phyloP scores from a whole-genome alignment of 92 coral and sea anemone species.

The Palythoa heliodiscus region DNA sequence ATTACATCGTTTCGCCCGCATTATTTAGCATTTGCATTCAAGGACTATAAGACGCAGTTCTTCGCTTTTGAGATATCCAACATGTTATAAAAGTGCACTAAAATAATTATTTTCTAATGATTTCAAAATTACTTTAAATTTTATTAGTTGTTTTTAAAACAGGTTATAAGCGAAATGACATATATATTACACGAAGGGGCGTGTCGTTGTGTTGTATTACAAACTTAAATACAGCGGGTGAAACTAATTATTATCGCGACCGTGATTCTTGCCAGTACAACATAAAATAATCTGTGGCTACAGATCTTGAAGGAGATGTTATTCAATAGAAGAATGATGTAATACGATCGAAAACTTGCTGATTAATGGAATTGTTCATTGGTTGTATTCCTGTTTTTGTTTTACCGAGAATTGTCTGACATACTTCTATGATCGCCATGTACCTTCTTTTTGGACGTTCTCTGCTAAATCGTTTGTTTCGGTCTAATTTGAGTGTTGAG shows the following conservation, averaged over 20 bases:
- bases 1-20: too few relatives aligned
- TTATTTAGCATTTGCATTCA: too few relatives aligned
- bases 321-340: too few relatives aligned
- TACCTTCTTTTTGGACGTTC: too few relatives aligned
- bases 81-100: neutral
- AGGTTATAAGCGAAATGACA: neutral
- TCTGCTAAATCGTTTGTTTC: too few relatives aligned
- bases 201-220: neutral
- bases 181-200: neutral
- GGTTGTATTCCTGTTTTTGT: too few relatives aligned
- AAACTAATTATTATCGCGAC: neutral
- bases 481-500: too few relatives aligned
- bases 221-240: neutral
- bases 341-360: too few relatives aligned
- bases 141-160: neutral
- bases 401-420: too few relatives aligned
- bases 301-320: neutral
- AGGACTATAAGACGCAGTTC: too few relatives aligned
- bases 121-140: neutral
- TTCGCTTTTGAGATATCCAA: neutral
- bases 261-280: neutral
- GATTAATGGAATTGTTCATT: too few relatives aligned
- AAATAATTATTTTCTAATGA: neutral
- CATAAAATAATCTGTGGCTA: neutral
- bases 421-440: too few relatives aligned